phyloP scores from a whole-genome alignment of 2,888 invertebrate genomes.

The Argyresthia goedartella region DNA sequence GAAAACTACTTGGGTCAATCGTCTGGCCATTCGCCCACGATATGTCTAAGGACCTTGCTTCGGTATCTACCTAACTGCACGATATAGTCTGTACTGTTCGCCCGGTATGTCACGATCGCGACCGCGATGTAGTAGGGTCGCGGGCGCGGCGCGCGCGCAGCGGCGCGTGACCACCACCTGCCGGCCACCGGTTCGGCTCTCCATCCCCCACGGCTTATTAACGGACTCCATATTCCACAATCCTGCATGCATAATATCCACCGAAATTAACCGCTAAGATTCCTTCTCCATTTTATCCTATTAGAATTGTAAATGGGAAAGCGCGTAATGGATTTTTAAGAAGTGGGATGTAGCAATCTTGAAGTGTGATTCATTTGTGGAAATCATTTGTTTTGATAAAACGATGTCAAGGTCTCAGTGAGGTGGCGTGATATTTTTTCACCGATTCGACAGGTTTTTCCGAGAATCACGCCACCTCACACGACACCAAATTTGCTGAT shows the following conservation, averaged over 20 bases:
- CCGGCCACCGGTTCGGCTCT: slow-evolving; percentile 35
- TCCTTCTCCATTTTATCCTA: slow-evolving; percentile 13
- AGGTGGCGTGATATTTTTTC: neutral
- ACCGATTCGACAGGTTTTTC: no score
- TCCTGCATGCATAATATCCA: slow-evolving; percentile 35
- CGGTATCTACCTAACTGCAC: neutral
- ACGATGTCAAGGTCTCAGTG: neutral
- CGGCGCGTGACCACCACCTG: slow-evolving; percentile 63
- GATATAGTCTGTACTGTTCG: slow-evolving; percentile 14
- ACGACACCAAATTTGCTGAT: no score
- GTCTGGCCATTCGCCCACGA: no score
- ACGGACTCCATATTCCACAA: slow-evolving; percentile 53
- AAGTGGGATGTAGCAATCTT: neutral
- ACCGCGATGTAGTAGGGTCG: no score
- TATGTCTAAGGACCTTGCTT: no score
- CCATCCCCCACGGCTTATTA: slow-evolving; percentile 38
- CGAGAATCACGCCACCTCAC: no score
- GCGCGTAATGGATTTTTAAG: neutral
- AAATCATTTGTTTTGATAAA: neutral
- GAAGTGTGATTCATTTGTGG: neutral
- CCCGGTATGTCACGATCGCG: slow-evolving; percentile 20
- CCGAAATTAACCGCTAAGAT: slow-evolving; percentile 21
- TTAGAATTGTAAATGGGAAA: slow-evolving; percentile 10
- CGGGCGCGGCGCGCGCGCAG: slow-evolving; percentile 25
- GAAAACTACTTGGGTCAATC: no score